Evolutionary conservation across 1,140 invertebrate species (phyloP), one percentile per base, ranked within the genome.

Genomic region (Andricus grossulariae): DNA sequence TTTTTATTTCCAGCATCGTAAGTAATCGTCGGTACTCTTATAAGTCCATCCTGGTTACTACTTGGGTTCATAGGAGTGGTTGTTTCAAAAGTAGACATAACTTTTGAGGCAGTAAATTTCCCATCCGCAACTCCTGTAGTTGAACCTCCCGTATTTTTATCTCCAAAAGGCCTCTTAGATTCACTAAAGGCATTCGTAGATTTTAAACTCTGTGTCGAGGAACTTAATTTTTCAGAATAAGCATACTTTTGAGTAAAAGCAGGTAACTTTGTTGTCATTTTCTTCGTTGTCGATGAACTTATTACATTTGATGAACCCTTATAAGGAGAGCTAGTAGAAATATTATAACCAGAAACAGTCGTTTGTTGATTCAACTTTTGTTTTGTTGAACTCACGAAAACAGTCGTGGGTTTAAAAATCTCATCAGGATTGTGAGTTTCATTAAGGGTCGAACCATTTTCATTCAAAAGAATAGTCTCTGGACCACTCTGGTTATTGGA

Each of bases 391-490:
- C 12, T 72, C 39, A 45, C 39, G 10, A 45, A 8, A 45, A 45
- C 80, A 12, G 77, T 51, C 1, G 32, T 77, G 0, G 90, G 89
- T 55, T 83, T 87, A 39, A 92, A 91, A 0, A 90, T 92, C 76
- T 95, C 94, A 79, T 93, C 94, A 0, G 94, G 93, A 86, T 93
- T 92, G 15, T 94, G 92, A 2, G 93, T 89, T 82, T 95, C 94
- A 52, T 92, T 84, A 7, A 91, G 80, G 13, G 74, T 55, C 1
- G 93, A 92, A 18, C 94, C 94, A 77, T 95, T 94, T 82, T 93
- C 91, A 82, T 95, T 92, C 0, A 94, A 77, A 0, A 96, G 82
- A 76, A 95, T 92, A 0, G 95, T 95, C 32, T 96, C 95, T 7
- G 94, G 92, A 12, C 90, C 87, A 49, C 90, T 92, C 76, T 94